phyloP scores from a whole-genome alignment of 1,140 invertebrate species.

The Anthonomus grandis region DNA sequence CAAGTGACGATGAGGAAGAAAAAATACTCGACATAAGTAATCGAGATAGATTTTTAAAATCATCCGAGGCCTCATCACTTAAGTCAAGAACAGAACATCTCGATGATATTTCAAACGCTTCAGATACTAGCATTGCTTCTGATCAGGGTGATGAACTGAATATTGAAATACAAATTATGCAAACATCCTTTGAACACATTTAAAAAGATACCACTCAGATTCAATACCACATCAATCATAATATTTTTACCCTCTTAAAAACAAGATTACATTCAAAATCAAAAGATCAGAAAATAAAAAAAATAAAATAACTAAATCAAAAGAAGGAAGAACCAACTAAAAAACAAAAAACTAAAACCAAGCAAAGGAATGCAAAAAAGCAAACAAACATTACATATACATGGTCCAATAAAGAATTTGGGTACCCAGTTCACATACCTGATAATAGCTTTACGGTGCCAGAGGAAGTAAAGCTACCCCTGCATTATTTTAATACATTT shows the following conservation, averaged over 20 bases:
- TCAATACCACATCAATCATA: too few relatives aligned
- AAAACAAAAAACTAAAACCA: conserved; percentile 8
- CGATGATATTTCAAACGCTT: neutral
- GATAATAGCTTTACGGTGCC: conserved; percentile 3
- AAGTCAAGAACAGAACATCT: neutral
- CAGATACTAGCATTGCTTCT: neutral
- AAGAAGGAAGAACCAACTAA: neutral
- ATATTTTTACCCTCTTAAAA: too few relatives aligned
- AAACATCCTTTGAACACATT: neutral
- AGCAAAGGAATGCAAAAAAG: conserved; percentile 5
- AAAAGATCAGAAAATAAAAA: conserved; percentile 6
- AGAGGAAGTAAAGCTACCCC: neutral
- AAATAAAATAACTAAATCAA: conserved; percentile 7
- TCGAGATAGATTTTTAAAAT: conserved; percentile 12
- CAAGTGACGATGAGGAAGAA: conserved; percentile 1
- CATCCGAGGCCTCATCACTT: neutral
- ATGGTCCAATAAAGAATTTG: conserved; percentile 17
- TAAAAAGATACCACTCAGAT: too few relatives aligned
- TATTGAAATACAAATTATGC: neutral
- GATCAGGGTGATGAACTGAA: neutral
- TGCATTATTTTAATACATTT: neutral
- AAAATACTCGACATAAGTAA: conserved; percentile 1
- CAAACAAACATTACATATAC: conserved; percentile 9
- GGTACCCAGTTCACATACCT: conserved; percentile 3
- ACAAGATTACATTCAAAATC: too few relatives aligned